Evolutionary conservation across 1,140 invertebrate species (phyloP), one percentile per base, ranked within the genome.

Genomic region (Drosophila auraria): DNA sequence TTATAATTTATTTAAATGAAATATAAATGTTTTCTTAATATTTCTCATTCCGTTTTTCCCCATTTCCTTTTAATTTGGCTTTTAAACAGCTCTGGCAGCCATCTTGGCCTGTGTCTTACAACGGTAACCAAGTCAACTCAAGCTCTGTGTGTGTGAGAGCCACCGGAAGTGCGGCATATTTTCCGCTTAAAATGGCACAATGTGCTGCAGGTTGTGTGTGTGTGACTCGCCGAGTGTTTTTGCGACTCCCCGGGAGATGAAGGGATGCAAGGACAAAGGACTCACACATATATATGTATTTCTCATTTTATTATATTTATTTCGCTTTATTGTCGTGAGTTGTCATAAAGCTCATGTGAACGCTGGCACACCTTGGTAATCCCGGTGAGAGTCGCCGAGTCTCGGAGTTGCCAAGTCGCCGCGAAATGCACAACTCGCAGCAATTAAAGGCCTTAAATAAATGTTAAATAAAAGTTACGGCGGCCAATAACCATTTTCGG

Each of bases 161-260:
- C 12, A 68, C 62, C 84, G 80, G 78, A 89, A 81, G 84, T 75
- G 64, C 82, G 80, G 73, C 77, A 87, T 87, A 87, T 87, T 87
- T 87, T 89, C 81, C 84, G 84, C 83, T 83, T 89, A 81, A 87
- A 89, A 80, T 73, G 62, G 78, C 80, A 81, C 83, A 87, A 89
- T 89, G 86, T 78, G 83, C 78, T 80, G n/a, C 30, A n/a, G 38
- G 23, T 40, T 51, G 65, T 68, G 64, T 59, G 64, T 59, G 20
- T 20, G 20, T 20, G 20, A 20, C 20, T 20, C 20, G 11, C 2
- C 7, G 30, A 30, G 20, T 40, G 33, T n/a, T 20, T 15, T 27
- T 20, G 20, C 27, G 60, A 15, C 33, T 36, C 33, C 33, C 33
- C 11, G 76, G 58, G 60, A 51, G 20, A 33, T 57, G 47, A 30